phyloP scores from a whole-genome alignment of 2,888 invertebrate genomes.

The Physocephala rufipes region DNA sequence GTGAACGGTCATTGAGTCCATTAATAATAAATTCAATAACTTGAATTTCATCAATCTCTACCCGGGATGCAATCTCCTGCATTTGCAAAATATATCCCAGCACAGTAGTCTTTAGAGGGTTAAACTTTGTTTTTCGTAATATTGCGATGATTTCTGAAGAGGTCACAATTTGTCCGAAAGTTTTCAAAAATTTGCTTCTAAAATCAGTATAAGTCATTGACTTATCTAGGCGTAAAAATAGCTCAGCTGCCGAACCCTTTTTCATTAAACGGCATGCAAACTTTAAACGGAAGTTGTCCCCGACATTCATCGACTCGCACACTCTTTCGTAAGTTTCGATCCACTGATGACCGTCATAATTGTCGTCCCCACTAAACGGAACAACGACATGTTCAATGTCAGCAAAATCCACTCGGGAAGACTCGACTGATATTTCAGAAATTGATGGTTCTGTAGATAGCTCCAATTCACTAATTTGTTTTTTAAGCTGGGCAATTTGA shows the following conservation, averaged over 20 bases:
- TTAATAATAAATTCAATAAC: slow-evolving; percentile 6
- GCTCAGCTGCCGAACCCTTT: not conserved
- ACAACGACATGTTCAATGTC: slow-evolving; percentile 12
- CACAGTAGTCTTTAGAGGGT: slow-evolving; percentile 1
- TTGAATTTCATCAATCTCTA: not conserved
- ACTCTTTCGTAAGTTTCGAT: not conserved
- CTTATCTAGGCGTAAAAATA: slow-evolving; percentile 8
- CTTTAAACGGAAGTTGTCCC: not conserved
- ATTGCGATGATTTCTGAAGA: not conserved
- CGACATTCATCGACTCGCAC: not conserved
- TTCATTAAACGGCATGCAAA: not conserved
- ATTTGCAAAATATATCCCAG: slow-evolving; percentile 14
- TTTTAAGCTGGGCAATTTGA: not conserved
- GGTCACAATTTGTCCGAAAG: slow-evolving; percentile 2
- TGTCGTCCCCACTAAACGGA: not conserved
- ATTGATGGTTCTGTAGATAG: no score
- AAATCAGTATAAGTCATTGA: slow-evolving; percentile 2
- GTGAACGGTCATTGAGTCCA: slow-evolving; percentile 9
- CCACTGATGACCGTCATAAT: slow-evolving; percentile 7
- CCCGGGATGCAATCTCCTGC: slow-evolving; percentile 18
- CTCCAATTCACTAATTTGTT: not conserved
- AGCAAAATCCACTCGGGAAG: slow-evolving; percentile 5
- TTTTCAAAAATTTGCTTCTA: not conserved
- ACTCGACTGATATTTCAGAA: not conserved
- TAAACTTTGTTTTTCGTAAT: slow-evolving; percentile 2